Evolutionary conservation across 2,797 vertebrate genomes (phyloP), one percentile per base, ranked within the genome.

Genomic region (Odontamblyopus lacepedii): DNA sequence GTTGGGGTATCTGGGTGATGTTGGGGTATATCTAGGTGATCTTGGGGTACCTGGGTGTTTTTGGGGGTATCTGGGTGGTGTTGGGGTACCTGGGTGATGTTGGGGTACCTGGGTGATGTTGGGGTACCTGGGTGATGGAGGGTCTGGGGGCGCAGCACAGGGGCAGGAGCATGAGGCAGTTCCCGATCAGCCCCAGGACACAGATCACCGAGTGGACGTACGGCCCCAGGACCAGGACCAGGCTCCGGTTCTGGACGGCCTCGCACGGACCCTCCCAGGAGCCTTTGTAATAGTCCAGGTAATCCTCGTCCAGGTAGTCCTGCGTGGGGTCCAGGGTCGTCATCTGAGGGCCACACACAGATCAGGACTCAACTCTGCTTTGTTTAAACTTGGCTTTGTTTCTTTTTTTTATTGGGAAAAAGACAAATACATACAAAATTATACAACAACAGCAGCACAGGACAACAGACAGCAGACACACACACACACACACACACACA

Each of bases 101-200:
- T 2, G 35, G 8, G 35, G 23, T n/a, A 59, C 56, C 56, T 30
- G 30, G 30, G 30, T 30, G 30, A 30, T 30, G 30, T 9, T 2
- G 35, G 35, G 35, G 56, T 26, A 60, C 57, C 57, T 60, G 57
- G 15, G 55, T 57, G 55, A 57, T 60, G 57, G 57, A 29, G 27
- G 57, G 26, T 7, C 15, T 60, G 8, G 57, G 27, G 15, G 27
- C 6, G 27, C 57, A 60, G 26, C 2, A 30, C 12, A 60, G 57
- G 4, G 57, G 29, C 13, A 60, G 27, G 26, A 60, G 6, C 57
- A 60, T 60, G 12, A 60, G 57, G 13, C 12, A 30, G 57, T 60
- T 60, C 57, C 57, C 57, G 13, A 60, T 60, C 57, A 60, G 57
- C 2, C 57, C 57, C 27, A 60, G 57, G 57, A 60, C 57, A 60